Conservation (phyloP, 2,888 invertebrate genomes). For the Trilocha varians region DNA sequence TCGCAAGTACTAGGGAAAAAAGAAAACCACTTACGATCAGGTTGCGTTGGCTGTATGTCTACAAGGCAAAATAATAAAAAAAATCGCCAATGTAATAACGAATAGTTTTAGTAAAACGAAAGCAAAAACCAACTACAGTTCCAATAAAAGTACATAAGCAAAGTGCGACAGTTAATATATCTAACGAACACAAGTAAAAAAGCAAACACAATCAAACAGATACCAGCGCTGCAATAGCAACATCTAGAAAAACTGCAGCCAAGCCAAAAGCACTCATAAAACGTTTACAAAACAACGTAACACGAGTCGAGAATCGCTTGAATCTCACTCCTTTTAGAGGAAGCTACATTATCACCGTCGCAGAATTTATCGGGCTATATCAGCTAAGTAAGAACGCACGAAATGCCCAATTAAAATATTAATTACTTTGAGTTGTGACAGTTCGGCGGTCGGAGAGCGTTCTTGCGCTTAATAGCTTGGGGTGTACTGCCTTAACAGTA, state of each 20-base stretch:
- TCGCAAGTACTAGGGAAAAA: no score
- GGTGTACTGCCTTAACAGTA: conserved; percentile 11
- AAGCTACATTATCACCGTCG: conserved; percentile 6
- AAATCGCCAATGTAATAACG: no score
- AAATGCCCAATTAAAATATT: conserved; percentile 73
- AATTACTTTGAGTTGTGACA: conserved; percentile 67
- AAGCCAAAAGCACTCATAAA: neutral
- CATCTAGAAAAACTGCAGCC: neutral
- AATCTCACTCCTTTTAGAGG: conserved; percentile 3
- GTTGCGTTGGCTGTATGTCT: no score
- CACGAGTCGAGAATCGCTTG: neutral
- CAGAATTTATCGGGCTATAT: conserved; percentile 65
- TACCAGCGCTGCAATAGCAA: neutral
- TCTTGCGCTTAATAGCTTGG: conserved; percentile 38
- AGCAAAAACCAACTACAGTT: no score
- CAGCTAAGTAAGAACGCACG: conserved; percentile 64
- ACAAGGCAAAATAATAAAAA: no score
- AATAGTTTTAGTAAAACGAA: no score
- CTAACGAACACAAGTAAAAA: neutral
- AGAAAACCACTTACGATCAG: no score
- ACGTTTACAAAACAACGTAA: neutral
- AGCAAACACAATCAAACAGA: neutral
- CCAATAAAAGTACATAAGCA: no score
- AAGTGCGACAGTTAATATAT: no score
- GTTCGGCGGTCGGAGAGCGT: conserved; percentile 41